phyloP scores from a whole-genome alignment of 2,888 invertebrate genomes.

The Catocala sponsa region DNA sequence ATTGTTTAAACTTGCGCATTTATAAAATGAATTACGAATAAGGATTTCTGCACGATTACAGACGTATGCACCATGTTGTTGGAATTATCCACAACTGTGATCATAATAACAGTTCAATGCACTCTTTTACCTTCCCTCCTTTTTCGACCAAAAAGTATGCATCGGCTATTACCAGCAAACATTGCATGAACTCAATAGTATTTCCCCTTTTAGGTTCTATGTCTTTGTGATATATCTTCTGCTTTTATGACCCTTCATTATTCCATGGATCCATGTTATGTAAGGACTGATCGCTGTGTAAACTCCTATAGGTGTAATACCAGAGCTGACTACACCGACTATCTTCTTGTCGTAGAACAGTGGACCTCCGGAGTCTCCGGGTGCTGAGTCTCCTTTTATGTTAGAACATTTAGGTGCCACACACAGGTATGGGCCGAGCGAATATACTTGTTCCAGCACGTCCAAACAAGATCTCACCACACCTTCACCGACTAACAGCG shows the following conservation, averaged over 20 bases:
- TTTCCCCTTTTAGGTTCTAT: too few species aligned
- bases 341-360: conserved; percentile 22
- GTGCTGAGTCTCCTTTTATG: neutral
- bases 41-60: too few species aligned
- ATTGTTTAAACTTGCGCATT: too few species aligned
- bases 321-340: conserved; percentile 8
- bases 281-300: conserved; percentile 31
- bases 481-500: conserved; percentile 8
- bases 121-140: too few species aligned
- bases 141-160: too few species aligned
- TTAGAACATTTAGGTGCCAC: conserved; percentile 14
- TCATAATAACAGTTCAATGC: too few species aligned
- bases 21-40: too few species aligned
- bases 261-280: conserved; percentile 16
- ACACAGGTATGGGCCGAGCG: conserved; percentile 7
- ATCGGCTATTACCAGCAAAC: too few species aligned
- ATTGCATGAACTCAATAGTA: too few species aligned
- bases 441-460: neutral
- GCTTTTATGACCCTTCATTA: neutral
- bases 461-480: conserved; percentile 5
- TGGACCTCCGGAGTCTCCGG: conserved; percentile 19
- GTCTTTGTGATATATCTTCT: too few species aligned
- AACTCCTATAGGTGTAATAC: neutral
- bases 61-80: too few species aligned
- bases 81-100: too few species aligned